Percentiles rank a stretch among this genome's conserved stretches.
These are phyloP conservation scores for Dugesia japonica DNA, from an alignment of 2,888 invertebrate species.

Conservation along the genomic window DNA sequence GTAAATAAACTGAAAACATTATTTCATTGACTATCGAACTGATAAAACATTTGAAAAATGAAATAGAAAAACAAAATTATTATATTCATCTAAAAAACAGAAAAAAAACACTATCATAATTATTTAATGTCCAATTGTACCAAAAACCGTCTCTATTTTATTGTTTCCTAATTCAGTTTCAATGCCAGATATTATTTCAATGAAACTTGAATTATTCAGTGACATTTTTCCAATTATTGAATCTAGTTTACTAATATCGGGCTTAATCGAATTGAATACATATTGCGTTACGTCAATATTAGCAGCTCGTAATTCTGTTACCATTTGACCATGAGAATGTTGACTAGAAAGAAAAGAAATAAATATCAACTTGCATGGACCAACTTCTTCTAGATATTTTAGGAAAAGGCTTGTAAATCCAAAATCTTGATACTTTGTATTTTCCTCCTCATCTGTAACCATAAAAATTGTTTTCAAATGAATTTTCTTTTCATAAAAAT, in stretches of 20 bases:
- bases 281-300: slow-evolving; percentile 41
- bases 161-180: not conserved
- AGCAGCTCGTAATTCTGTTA: slow-evolving; percentile 37
- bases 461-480: slow-evolving; percentile 46
- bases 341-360: slow-evolving; percentile 45
- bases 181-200: not conserved
- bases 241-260: slow-evolving; percentile 46
- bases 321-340: slow-evolving; percentile 43
- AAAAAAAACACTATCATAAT: no score
- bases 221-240: slow-evolving; percentile 43
- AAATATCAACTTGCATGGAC: slow-evolving; percentile 45
- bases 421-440: slow-evolving; percentile 36
- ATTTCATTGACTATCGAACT: no score
- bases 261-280: slow-evolving; percentile 40
- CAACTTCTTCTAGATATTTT: slow-evolving; percentile 44
- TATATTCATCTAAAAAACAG: no score
- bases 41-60: no score
- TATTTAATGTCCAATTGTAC: not conserved
- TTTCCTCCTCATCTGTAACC: slow-evolving; percentile 48
- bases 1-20: no score
- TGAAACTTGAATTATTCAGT: not conserved
- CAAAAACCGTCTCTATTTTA: not conserved
- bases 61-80: no score
- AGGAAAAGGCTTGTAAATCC: slow-evolving; percentile 41
- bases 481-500: slow-evolving; percentile 43